Base-by-base conservation (phyloP, 2,888 invertebrate species). In the Antheraea yamamai region DNA sequence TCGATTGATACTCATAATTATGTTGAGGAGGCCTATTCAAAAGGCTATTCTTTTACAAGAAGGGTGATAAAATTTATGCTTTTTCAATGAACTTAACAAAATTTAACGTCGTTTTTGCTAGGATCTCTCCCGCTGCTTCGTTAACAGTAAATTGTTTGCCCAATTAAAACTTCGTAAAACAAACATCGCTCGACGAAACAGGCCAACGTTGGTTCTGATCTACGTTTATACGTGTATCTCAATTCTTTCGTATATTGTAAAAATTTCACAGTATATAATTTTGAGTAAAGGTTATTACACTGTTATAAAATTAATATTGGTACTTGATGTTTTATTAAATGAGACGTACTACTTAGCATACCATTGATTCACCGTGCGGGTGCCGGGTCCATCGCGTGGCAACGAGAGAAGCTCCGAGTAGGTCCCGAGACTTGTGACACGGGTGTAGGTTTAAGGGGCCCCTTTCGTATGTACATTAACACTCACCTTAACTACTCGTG, bases 91-190 rank as follows among this genome's bases (percentile, higher is more conserved):
- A 80, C 74, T 80, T 76, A 58, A 74, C 79, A 74, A 75, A 82
- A 79, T 78, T 83, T 80, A 79, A 77, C 78, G 71, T 79, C 80
- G 82, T 85, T 85, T 84, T 83, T 81, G 82, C 79, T 81, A 77
- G 73, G 78, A 79, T 80, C 83, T 82, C 81, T 83, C 83, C 78
- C 81, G 78, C 79, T 82, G 84, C 85, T 88, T 90, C 88, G 87
- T 88, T 89, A 90, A 85, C 87, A 85, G 84, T 88, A 86, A 89
- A 89, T 87, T 89, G 89, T 91, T 90, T 88, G 86, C 85, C 88
- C 89, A 91, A 91, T 92, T 91, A 92, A 91, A 91, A 91, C 85
- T 91, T 90, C 84, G 85, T 81, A 82, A 81, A 84, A 87, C 85
- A 88, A 88, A 89, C 84, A 85, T 78, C 76, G 78, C 58, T 76